Percentiles rank a stretch among this genome's conserved stretches.
Evolutionary conservation across 2,113 vertebrate genomes (phyloP).

Genomic region (Carassius gibelio): DNA sequence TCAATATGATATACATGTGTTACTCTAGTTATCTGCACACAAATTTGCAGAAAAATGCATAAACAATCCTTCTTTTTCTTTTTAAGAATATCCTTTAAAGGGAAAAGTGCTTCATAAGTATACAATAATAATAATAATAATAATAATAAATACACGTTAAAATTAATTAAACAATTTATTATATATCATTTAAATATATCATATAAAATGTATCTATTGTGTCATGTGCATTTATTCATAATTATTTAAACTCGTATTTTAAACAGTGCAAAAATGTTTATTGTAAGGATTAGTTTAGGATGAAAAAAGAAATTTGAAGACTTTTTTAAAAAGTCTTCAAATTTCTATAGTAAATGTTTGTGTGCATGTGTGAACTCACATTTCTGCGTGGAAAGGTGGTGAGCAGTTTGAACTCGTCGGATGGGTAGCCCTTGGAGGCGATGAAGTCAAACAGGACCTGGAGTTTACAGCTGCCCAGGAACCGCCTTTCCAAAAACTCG

Average conservation of each 20-base stretch:
- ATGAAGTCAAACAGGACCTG: constrained; percentile 98
- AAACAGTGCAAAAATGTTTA: neutral
- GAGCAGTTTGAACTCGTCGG: constrained; percentile 95
- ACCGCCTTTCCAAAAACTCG: constrained; percentile 94
- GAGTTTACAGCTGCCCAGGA: constrained; percentile 91
- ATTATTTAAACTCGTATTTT: no score
- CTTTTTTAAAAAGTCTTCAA: neutral
- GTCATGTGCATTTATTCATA: no score
- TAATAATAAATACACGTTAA: no score
- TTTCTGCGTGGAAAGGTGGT: constrained; percentile 99
- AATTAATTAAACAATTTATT: no score
- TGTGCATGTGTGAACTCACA: constrained; percentile 73
- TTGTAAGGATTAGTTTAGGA: neutral
- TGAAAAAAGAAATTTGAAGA: neutral
- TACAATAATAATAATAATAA: no score
- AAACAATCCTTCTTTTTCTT: neutral
- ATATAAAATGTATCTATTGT: no score
- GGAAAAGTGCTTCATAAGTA: neutral
- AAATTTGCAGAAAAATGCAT: neutral
- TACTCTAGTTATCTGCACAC: neutral
- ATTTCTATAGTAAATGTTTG: neutral
- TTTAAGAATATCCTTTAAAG: neutral
- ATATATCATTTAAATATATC: no score
- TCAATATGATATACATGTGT: neutral
- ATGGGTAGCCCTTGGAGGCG: constrained; percentile 96